phyloP scores from a whole-genome alignment of 2,797 vertebrate genomes.

The Malacoraja senta region DNA sequence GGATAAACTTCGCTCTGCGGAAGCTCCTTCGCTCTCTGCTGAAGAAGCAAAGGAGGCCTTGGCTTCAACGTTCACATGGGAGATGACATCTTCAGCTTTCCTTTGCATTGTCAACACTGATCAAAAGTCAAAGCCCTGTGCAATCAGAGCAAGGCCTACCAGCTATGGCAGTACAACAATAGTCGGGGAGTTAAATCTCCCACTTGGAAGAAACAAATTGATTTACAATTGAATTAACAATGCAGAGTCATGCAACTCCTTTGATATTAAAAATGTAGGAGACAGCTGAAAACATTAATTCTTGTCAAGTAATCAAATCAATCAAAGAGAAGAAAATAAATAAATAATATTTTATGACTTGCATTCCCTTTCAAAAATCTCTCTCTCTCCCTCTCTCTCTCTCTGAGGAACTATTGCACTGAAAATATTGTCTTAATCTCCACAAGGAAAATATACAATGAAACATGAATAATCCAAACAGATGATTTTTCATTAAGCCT shows the following conservation, averaged over 20 bases:
- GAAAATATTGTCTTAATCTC: background rate
- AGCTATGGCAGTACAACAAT: background rate
- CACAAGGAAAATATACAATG: background rate
- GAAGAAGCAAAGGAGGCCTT: background rate
- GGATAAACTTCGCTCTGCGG: background rate
- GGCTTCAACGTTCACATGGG: background rate
- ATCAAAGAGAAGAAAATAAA: background rate
- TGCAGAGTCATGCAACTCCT: background rate
- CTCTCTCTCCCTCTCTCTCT: background rate
- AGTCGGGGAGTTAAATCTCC: background rate
- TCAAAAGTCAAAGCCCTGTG: background rate
- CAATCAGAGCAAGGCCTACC: too few species aligned
- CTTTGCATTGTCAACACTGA: background rate
- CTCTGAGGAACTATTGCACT: background rate
- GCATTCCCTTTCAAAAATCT: background rate
- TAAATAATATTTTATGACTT: background rate
- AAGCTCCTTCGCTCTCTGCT: background rate
- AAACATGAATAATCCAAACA: background rate
- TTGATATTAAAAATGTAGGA: background rate
- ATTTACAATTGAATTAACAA: background rate
- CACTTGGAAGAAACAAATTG: background rate
- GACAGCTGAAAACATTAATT: background rate
- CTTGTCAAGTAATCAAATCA: background rate
- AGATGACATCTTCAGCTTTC: background rate
- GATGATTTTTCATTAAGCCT: background rate